Evolutionary conservation across 2,888 invertebrate genomes (phyloP), one percentile per base, ranked within the genome.

Genomic region (Plemyria rubiginata): DNA sequence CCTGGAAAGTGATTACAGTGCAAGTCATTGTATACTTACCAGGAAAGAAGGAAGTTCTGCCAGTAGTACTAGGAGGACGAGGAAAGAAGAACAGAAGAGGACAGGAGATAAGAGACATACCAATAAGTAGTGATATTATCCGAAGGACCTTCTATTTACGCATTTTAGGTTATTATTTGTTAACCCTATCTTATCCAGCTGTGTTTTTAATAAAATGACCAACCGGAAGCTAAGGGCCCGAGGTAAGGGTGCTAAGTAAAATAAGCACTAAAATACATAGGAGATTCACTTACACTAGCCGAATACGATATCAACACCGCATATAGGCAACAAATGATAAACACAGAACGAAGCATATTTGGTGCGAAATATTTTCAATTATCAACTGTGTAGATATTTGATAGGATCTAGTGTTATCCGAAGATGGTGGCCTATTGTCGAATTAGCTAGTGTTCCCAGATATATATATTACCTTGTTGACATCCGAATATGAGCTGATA

Each of bases 301-400:
- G 79, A 64, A 62, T 74, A 74, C 0, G 83, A 79, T 4, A 76
- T 73, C 13, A 84, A 64, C 40, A 72, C 74, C 61, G 80, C 57
- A 68, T 78, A 71, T 70, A 60, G 73, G 71, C 51, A 79, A 64
- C 74, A 79, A 46, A 82, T 15, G 4, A 81, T 67, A 57, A 77
- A 45, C 2, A 73, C 63, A 15, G 65, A 9, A 49, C 74, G 78
- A 9, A 73, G 71, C 88, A 88, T 88, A 71, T 77, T 16, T 9
- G 2, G 7, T 8, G 2, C 11, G 9, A 3, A 9, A 8, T 13
- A 15, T 8, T 84, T 53, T 58, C 0, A 38, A 51, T n/a, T 12
- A 5, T n/a, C 1, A 48, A 48, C n/a, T n/a, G n/a, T n/a, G n/a
- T n/a, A n/a, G 29, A 12, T 29, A n/a, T n/a, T n/a, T n/a, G n/a